Evolutionary conservation across 2,888 invertebrate species (phyloP).

Genomic region (Colletes collaris): DNA sequence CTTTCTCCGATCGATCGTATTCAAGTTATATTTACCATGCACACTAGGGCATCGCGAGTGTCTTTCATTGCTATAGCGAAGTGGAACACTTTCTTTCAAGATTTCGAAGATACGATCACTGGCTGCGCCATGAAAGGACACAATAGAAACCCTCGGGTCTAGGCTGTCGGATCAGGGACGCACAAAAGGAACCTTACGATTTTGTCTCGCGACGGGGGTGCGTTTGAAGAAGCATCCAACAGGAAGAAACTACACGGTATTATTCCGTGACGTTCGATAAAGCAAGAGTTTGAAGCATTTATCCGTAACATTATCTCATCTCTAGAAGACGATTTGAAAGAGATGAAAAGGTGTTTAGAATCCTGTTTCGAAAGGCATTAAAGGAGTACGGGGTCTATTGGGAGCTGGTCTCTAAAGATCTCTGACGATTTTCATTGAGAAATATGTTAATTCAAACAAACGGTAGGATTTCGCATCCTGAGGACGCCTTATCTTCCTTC

Average conservation of each 20-base stretch:
- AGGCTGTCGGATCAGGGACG: too few species aligned
- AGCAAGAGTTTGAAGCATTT: too few species aligned
- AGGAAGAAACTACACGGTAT: too few species aligned
- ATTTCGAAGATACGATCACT: conserved; percentile 15
- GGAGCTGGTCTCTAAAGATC: background rate
- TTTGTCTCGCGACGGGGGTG: background rate
- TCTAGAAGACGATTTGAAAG: conserved; percentile 7
- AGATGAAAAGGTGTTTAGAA: conserved; percentile 12
- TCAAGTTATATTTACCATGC: conserved; percentile 65
- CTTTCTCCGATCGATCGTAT: conserved; percentile 67
- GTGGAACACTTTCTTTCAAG: conserved; percentile 55
- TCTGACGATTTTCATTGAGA: too few species aligned
- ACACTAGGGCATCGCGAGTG: conserved; percentile 34
- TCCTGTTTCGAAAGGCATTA: background rate
- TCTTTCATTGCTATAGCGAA: conserved; percentile 23
- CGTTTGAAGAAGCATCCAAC: background rate
- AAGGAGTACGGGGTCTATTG: background rate
- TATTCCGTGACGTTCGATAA: background rate
- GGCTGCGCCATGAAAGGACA: background rate
- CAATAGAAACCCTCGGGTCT: background rate
- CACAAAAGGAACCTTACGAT: background rate
- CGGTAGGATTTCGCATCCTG: too few species aligned
- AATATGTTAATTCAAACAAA: too few species aligned
- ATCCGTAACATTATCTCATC: conserved; percentile 4
- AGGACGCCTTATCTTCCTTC: background rate